Percentiles rank a stretch among this genome's conserved stretches.
These are phyloP conservation scores for Suncus etruscus DNA, from an alignment of 2,113 vertebrate species.

Conservation along the genomic window DNA sequence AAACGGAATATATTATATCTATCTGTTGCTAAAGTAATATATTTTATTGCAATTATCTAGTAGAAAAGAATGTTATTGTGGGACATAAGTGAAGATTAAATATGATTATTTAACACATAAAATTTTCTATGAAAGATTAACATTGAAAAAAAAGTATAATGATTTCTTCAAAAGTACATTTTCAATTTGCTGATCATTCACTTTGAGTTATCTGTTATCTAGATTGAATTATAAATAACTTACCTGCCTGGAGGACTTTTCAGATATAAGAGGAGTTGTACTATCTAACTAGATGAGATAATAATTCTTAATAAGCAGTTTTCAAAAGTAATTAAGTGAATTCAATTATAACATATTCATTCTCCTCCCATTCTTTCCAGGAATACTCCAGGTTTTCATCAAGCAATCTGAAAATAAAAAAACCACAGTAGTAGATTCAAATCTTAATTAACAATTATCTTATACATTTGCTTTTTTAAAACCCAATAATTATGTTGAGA, in stretches of 20 bases:
- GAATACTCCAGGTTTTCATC: constrained; percentile 40
- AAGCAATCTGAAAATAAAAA: constrained; percentile 54
- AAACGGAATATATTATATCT: background rate
- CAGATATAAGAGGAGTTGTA: background rate
- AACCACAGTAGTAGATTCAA: constrained; percentile 33
- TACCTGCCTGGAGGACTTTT: constrained; percentile 19
- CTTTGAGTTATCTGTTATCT: constrained; percentile 42
- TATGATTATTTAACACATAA: background rate
- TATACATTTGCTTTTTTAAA: background rate
- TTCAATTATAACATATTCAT: constrained; percentile 46
- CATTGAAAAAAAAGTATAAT: constrained; percentile 41
- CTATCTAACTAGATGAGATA: background rate
- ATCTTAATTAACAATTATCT: background rate
- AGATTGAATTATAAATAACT: constrained; percentile 67
- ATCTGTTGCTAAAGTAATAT: background rate
- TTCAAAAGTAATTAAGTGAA: constrained; percentile 41
- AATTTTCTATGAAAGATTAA: constrained; percentile 17
- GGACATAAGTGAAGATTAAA: background rate
- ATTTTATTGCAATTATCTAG: background rate
- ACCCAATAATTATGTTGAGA: background rate
- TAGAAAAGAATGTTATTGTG: background rate
- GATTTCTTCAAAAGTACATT: constrained; percentile 59
- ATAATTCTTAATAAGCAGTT: constrained; percentile 14
- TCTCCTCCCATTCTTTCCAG: background rate
- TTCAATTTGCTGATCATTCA: constrained; percentile 70